A percentile compares a stretch with the other conserved stretches of the same genome.
phyloP scores from a whole-genome alignment of 2,888 invertebrate genomes.

The Ennomos fuscantarius region DNA sequence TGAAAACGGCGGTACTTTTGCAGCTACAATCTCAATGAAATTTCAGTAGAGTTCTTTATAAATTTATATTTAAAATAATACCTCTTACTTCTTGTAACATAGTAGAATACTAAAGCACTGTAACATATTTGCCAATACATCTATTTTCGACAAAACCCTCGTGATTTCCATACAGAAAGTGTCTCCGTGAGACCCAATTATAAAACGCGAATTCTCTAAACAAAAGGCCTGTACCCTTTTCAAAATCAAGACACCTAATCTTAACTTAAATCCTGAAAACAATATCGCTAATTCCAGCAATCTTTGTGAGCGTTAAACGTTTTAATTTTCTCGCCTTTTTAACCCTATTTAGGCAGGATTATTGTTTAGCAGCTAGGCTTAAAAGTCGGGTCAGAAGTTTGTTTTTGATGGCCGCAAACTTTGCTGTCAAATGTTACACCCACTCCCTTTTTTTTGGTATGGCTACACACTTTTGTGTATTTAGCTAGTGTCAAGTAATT shows the following conservation, averaged over 20 bases:
- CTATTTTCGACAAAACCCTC: slow-evolving; percentile 4
- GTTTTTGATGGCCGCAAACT: background rate
- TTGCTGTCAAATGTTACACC: too few species aligned
- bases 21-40: too few species aligned
- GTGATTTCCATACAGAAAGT: slow-evolving; percentile 15
- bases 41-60: too few species aligned
- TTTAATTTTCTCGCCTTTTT: slow-evolving; percentile 30
- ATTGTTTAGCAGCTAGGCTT: slow-evolving; percentile 4
- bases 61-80: too few species aligned
- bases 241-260: slow-evolving; percentile 40
- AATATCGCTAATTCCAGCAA: slow-evolving; percentile 35
- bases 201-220: slow-evolving; percentile 20
- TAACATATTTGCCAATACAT: too few species aligned
- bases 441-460: too few species aligned
- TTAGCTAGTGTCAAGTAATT: too few species aligned
- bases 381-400: background rate
- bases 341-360: slow-evolving; percentile 12
- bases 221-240: slow-evolving; percentile 24
- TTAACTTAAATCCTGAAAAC: slow-evolving; percentile 42
- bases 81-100: too few species aligned
- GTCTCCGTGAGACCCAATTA: slow-evolving; percentile 20
- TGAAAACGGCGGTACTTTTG: too few species aligned
- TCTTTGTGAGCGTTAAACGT: slow-evolving; percentile 31
- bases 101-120: too few species aligned
- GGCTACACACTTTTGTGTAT: too few species aligned